phyloP scores from a whole-genome alignment of 35 echinoderm and acorn worm genomes.

The Stichopus chloronotus region DNA sequence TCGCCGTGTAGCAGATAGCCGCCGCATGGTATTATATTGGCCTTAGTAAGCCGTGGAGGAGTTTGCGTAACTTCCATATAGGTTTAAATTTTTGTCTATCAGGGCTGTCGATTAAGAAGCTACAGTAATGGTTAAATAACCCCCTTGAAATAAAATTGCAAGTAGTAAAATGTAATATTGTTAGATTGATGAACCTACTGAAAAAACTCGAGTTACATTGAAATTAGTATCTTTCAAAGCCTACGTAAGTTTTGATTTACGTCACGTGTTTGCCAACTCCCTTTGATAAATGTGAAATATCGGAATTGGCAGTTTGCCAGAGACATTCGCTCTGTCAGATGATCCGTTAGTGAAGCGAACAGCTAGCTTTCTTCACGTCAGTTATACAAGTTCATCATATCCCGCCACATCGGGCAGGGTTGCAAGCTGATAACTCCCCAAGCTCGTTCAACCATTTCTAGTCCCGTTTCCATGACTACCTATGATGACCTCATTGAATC shows the following conservation, averaged over 20 bases:
- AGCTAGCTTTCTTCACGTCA: not conserved
- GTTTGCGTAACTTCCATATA: too few relatives aligned
- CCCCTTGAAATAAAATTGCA: too few relatives aligned
- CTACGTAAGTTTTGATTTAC: not conserved
- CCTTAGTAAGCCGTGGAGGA: too few relatives aligned
- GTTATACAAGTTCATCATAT: not conserved
- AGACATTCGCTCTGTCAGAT: not conserved
- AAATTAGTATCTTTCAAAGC: not conserved
- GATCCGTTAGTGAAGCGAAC: not conserved
- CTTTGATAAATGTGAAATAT: not conserved
- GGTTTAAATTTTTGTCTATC: too few relatives aligned
- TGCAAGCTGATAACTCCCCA: not conserved
- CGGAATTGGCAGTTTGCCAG: slow-evolving; percentile 1
- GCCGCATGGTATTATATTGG: too few relatives aligned
- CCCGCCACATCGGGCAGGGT: not conserved
- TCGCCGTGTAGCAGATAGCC: too few relatives aligned
- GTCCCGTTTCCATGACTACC: slow-evolving; percentile 33
- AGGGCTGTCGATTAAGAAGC: too few relatives aligned
- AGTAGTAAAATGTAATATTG: too few relatives aligned
- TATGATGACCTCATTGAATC: slow-evolving; percentile 21
- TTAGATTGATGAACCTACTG: too few relatives aligned
- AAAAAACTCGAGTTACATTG: not conserved
- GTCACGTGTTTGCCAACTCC: not conserved
- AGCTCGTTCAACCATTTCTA: slow-evolving; percentile 7
- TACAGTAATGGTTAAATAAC: too few relatives aligned